These are phyloP conservation scores for Nasalis larvatus DNA, from an alignment of 2,113 vertebrate species.

Conservation along the genomic window DNA sequence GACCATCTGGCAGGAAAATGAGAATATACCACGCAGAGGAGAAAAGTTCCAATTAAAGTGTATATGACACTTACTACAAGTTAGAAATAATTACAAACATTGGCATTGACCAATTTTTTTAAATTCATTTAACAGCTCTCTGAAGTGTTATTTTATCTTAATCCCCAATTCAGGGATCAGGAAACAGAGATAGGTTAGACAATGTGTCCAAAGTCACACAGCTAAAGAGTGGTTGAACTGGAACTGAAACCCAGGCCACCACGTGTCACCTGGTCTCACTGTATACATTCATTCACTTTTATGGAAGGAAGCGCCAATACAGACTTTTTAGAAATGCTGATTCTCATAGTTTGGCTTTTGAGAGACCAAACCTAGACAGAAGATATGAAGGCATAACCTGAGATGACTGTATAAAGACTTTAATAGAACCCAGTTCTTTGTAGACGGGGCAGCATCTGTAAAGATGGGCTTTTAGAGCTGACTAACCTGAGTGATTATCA, in stretches of 20 bases:
- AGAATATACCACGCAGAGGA: fast-evolving
- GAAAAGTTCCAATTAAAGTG: background rate
- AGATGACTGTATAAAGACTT: background rate
- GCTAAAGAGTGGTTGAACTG: too few relatives aligned
- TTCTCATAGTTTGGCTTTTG: background rate
- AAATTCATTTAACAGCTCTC: background rate
- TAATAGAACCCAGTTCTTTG: background rate
- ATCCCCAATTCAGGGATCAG: background rate
- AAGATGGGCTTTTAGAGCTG: background rate
- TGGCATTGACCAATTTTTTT: background rate
- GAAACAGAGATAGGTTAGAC: too few relatives aligned
- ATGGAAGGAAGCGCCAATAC: background rate
- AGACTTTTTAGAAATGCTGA: background rate
- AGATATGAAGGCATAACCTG: too few relatives aligned
- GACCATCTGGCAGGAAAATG: background rate
- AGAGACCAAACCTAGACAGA: background rate
- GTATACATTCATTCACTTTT: background rate
- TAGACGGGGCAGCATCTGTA: too few relatives aligned
- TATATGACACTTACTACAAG: too few relatives aligned
- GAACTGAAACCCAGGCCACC: background rate
- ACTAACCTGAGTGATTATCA: background rate
- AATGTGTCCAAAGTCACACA: fast-evolving
- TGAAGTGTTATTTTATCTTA: background rate
- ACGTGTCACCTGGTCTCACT: fast-evolving
- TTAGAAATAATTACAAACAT: background rate